These are phyloP conservation scores for Zapornia atra DNA, from an alignment of 2,113 vertebrate genomes.

Conservation along the genomic window DNA sequence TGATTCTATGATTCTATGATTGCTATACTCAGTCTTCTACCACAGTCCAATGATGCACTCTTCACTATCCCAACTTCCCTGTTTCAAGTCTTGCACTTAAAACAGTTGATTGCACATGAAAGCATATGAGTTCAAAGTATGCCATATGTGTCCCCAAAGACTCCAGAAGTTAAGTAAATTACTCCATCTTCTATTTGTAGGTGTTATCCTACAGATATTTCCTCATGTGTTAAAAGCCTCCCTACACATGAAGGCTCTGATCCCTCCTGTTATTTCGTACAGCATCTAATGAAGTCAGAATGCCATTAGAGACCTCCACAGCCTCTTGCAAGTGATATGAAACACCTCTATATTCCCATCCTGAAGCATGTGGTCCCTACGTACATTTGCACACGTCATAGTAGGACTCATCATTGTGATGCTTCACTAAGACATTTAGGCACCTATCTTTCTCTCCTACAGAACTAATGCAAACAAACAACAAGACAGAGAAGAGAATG, in stretches of 20 bases:
- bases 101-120: not conserved
- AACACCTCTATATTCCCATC: not conserved
- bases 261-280: not conserved
- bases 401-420: not conserved
- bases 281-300: not conserved
- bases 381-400: rapidly evolving
- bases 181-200: not conserved
- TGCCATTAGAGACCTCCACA: not conserved
- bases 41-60: too few relatives aligned
- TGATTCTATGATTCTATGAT: too few relatives aligned
- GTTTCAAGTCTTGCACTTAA: not conserved
- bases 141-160: not conserved
- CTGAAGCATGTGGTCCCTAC: not conserved
- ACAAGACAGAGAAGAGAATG: not conserved
- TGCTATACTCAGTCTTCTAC: not conserved
- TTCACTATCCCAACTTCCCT: not conserved
- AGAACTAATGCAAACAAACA: not conserved
- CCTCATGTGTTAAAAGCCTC: not conserved
- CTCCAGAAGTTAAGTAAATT: not conserved
- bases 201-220: too few relatives aligned
- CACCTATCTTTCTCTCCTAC: not conserved
- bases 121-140: not conserved
- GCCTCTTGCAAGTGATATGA: not conserved
- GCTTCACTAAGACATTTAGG: not conserved
- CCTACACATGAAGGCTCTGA: not conserved